Percentiles rank a stretch among this genome's conserved stretches.
Evolutionary conservation across 2,113 vertebrate genomes (phyloP).

Genomic region (Stegostoma tigrinum): DNA sequence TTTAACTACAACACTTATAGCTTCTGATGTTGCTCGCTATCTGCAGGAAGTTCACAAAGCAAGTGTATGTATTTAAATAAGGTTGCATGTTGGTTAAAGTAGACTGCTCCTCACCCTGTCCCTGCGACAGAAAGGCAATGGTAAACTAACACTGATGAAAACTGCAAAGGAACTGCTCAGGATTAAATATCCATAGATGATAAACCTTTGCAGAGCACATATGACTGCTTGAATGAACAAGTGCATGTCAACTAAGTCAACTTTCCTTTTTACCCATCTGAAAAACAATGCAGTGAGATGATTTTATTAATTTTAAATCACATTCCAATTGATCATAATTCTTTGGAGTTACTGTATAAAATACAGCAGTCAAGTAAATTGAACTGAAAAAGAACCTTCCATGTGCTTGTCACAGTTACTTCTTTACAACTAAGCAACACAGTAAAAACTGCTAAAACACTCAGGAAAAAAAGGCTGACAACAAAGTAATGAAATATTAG

Average conservation of each 20-base stretch:
- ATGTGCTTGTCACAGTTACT: neutral
- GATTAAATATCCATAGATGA: no score
- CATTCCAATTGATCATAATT: neutral
- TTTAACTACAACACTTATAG: neutral
- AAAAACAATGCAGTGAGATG: no score
- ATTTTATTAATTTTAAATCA: neutral
- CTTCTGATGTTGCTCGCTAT: neutral
- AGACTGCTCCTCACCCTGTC: no score
- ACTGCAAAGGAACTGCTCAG: no score
- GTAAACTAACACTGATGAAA: no score
- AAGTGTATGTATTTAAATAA: neutral
- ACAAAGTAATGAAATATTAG: neutral
- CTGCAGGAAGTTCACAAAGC: neutral
- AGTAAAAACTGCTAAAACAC: neutral
- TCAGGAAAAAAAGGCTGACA: neutral
- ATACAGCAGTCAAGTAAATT: neutral
- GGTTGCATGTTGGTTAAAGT: neutral
- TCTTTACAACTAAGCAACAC: neutral
- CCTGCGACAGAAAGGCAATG: no score
- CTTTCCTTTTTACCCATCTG: neutral
- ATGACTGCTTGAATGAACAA: no score
- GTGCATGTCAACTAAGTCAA: no score
- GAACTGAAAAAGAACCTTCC: neutral
- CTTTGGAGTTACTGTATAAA: neutral
- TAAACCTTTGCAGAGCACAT: no score